Evolutionary conservation across 1,140 invertebrate genomes (phyloP).

Genomic region (Drosophila chauvacae): DNA sequence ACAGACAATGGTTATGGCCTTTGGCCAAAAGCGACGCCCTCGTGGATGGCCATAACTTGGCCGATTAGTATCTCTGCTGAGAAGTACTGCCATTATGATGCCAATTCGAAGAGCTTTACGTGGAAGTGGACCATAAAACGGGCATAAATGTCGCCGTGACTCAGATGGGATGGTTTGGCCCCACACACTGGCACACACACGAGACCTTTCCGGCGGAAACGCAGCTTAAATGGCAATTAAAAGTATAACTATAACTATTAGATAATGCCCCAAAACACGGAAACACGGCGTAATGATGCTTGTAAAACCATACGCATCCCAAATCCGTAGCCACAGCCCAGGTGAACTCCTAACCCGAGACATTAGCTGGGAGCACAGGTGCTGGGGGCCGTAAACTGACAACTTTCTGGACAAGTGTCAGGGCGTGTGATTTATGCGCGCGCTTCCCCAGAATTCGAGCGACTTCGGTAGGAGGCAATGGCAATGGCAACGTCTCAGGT

Average conservation of each 20-base stretch:
- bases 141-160: slow-evolving; percentile 78
- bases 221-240: slow-evolving; percentile 79
- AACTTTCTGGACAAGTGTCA: slow-evolving; percentile 78
- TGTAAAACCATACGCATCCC: slow-evolving; percentile 57
- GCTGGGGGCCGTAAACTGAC: slow-evolving; percentile 75
- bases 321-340: not conserved
- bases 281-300: slow-evolving; percentile 75
- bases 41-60: slow-evolving; percentile 67
- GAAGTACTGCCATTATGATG: slow-evolving; percentile 80
- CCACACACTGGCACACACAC: slow-evolving; percentile 54
- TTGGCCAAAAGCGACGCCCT: slow-evolving; percentile 73
- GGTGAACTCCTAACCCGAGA: slow-evolving; percentile 67
- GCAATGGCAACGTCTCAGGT: slow-evolving; percentile 25
- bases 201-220: slow-evolving; percentile 75
- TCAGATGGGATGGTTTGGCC: slow-evolving; percentile 47
- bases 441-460: slow-evolving; percentile 73
- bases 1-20: slow-evolving; percentile 65
- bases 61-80: slow-evolving; percentile 78
- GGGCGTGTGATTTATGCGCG: slow-evolving; percentile 74
- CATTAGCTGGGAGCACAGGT: slow-evolving; percentile 49
- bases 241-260: slow-evolving; percentile 68
- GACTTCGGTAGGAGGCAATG: slow-evolving; percentile 43
- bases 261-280: slow-evolving; percentile 47
- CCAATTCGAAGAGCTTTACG: slow-evolving; percentile 76
- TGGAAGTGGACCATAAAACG: slow-evolving; percentile 74